Evolutionary conservation across 2,113 vertebrate genomes (phyloP), one percentile per base, ranked within the genome.

Genomic region (Platysternon megacephalum): DNA sequence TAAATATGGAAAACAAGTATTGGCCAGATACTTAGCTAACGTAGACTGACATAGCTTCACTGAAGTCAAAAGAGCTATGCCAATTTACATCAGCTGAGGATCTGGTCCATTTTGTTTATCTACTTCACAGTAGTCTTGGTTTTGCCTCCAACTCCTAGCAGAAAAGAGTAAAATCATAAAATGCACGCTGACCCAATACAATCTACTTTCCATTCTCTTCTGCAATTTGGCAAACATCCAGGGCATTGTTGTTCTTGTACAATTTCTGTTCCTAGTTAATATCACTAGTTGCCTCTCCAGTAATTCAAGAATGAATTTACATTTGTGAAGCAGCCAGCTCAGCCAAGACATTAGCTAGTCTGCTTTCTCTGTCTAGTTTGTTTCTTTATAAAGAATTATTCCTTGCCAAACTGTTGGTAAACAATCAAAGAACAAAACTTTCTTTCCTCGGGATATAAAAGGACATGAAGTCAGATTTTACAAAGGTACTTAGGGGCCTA

Each of bases 131-230:
- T 46, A 52, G 85, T 44, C 46, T 32, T 46, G 32, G 35, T 3
- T 85, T 84, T 81, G 32, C 49, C 58, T 89, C 89, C n/a, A 58
- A 1, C 76, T 95, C 58, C 32, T 74, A 82, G 89, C 92, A 95
- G 42, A 56, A 90, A 90, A 78, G 0, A 0, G 44, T 2, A 42
- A 24, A 90, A 84, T 65, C 85, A 35, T 65, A 83, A 83, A 89
- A 85, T 48, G 1, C 28, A 53, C 65, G 48, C 44, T 29, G 72
- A 83, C 26, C 82, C 58, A 11, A 21, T 0, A 2, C 0, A 87
- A 76, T 29, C 44, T 83, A 21, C 13, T 24, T 74, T 74, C 39
- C 39, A 12, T 5, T 74, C 82, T 76, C 65, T 90, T 26, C 82
- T 49, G 65, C 13, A 82, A 39, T 8, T 29, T 88, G 82, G 87